A percentile compares a stretch with the other conserved stretches of the same genome.
phyloP scores from a whole-genome alignment of 2,797 vertebrate species.

The Protonibea diacanthus region DNA sequence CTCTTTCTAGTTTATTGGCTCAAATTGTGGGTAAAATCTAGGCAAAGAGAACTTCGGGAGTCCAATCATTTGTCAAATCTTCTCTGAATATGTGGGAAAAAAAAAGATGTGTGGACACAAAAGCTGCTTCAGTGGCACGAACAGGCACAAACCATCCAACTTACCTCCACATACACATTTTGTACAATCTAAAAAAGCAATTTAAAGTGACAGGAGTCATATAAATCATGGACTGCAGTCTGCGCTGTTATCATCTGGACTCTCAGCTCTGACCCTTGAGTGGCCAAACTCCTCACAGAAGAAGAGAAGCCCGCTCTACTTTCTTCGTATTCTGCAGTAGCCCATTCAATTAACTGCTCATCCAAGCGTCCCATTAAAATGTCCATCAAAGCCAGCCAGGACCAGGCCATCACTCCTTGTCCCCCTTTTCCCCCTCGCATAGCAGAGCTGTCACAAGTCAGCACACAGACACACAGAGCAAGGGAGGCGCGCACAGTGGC shows the following conservation, averaged over 20 bases:
- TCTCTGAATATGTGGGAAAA: background rate
- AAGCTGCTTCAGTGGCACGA: background rate
- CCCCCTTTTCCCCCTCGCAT: slow-evolving; percentile 29
- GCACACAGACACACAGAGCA: background rate
- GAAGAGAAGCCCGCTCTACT: slow-evolving; percentile 54
- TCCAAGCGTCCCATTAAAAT: slow-evolving; percentile 69
- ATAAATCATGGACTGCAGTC: slow-evolving; percentile 20
- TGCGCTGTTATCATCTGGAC: slow-evolving; percentile 1
- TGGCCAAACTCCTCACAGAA: slow-evolving; percentile 56
- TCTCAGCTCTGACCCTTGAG: slow-evolving; percentile 49
- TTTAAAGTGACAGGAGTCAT: slow-evolving; percentile 41
- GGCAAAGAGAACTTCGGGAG: slow-evolving; percentile 8
- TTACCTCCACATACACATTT: slow-evolving; percentile 15
- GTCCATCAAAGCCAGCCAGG: slow-evolving; percentile 67
- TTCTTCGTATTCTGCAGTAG: slow-evolving; percentile 54
- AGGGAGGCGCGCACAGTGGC: slow-evolving; percentile 6
- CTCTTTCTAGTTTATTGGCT: slow-evolving; percentile 18
- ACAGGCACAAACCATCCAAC: slow-evolving; percentile 19
- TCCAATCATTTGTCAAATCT: background rate
- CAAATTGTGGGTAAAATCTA: slow-evolving; percentile 23
- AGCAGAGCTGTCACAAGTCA: slow-evolving; percentile 46
- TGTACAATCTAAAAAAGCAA: slow-evolving; percentile 39
- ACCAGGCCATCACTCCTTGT: slow-evolving; percentile 50
- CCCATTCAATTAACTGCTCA: slow-evolving; percentile 72
- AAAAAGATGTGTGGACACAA: background rate